These are phyloP conservation scores for Meandrina meandrites DNA, from an alignment of 92 coral and sea anemone species.

Conservation along the genomic window DNA sequence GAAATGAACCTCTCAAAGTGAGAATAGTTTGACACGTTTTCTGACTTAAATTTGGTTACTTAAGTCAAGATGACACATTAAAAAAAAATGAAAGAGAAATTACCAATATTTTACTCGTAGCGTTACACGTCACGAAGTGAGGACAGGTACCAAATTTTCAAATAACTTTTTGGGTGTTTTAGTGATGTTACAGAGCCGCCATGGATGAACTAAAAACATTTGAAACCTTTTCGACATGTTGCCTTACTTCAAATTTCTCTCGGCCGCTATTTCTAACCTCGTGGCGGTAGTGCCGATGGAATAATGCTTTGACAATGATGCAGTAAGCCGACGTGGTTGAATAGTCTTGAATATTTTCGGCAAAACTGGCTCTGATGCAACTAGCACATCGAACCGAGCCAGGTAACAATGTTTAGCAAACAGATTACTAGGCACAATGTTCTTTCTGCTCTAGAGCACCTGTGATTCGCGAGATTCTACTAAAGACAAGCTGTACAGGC, in stretches of 20 bases:
- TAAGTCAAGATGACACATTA: neutral
- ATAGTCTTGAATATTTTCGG: neutral
- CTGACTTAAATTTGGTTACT: neutral
- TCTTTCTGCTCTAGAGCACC: neutral
- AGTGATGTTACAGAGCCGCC: neutral
- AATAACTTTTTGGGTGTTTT: neutral
- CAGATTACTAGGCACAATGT: neutral
- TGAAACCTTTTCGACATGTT: neutral
- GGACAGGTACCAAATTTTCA: neutral
- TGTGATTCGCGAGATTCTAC: neutral
- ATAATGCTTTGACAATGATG: neutral
- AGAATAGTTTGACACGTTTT: neutral
- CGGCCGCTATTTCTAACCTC: neutral
- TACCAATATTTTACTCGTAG: neutral
- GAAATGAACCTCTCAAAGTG: neutral
- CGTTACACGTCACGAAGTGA: constrained; percentile 6
- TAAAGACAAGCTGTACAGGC: neutral
- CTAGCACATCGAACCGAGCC: neutral
- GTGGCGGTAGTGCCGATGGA: neutral
- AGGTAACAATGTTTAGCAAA: neutral
- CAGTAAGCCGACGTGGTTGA: neutral
- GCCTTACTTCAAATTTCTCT: neutral
- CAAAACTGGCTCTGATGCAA: neutral
- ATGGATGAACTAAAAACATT: neutral
- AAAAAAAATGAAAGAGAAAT: neutral